A percentile compares a stretch with the other conserved stretches of the same genome.
Conservation (phyloP, 2,797 vertebrate genomes). For the Urosaurus nigricauda region DNA sequence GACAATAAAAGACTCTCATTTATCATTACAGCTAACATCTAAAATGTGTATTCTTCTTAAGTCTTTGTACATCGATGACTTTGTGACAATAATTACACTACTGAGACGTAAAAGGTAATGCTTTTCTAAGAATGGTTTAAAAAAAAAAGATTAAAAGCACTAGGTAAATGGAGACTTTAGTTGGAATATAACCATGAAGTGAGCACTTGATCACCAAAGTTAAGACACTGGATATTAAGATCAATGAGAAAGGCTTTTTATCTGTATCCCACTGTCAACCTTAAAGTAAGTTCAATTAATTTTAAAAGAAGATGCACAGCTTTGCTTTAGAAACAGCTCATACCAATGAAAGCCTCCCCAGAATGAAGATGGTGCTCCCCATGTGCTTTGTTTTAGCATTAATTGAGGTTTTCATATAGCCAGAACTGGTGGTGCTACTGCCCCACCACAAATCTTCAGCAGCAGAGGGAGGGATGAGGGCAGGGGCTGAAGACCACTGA, state of each 20-base stretch:
- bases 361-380: not conserved
- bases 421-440: not conserved
- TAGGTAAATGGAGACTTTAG: constrained; percentile 29
- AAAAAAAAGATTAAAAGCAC: constrained; percentile 11
- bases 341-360: not conserved
- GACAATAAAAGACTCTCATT: constrained; percentile 65
- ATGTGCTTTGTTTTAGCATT: not conserved
- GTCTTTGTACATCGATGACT: constrained; percentile 58
- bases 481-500: not conserved
- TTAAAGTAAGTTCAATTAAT: too few species aligned
- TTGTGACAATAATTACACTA: constrained; percentile 51
- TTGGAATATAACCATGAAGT: constrained; percentile 13
- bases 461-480: not conserved
- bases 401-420: not conserved
- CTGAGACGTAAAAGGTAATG: constrained; percentile 47
- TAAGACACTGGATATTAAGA: not conserved
- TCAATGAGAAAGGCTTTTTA: not conserved
- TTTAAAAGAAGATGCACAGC: too few species aligned
- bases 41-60: constrained; percentile 26
- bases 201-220: constrained; percentile 40
- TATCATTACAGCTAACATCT: constrained; percentile 65
- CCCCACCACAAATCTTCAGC: not conserved
- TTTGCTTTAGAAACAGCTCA: too few species aligned
- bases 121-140: constrained; percentile 55
- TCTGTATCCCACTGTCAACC: not conserved